A percentile compares a stretch with the other conserved stretches of the same genome.
Evolutionary conservation across 2,113 vertebrate genomes (phyloP).

Genomic region (Martes martes): DNA sequence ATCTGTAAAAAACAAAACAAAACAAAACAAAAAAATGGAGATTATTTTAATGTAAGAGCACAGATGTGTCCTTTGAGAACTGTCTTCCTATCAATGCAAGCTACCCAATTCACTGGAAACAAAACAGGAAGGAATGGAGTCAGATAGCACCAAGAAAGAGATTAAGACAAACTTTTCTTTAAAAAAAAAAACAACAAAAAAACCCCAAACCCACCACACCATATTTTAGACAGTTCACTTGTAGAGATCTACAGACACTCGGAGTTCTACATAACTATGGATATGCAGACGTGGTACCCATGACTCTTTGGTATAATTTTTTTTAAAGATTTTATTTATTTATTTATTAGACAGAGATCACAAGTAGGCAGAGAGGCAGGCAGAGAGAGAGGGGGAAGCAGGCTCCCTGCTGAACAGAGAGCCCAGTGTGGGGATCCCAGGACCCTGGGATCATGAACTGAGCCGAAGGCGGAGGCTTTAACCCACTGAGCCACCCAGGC

Average conservation of each 20-base stretch:
- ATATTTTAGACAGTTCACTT: background rate
- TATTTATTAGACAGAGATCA: no score
- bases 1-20: constrained; percentile 75
- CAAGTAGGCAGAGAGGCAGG: no score
- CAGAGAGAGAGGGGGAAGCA: no score
- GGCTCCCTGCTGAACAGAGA: no score
- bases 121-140: background rate
- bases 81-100: background rate
- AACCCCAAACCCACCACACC: no score
- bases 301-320: background rate
- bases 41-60: background rate
- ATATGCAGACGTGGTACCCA: background rate
- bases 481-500: no score
- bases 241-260: background rate
- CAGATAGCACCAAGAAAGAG: background rate
- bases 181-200: background rate
- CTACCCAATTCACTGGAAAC: rapidly evolving
- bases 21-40: background rate
- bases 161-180: background rate
- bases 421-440: no score
- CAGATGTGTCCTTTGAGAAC: background rate
- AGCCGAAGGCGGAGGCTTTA: no score
- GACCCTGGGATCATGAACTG: no score
- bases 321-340: no score
- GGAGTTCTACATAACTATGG: background rate